These are phyloP conservation scores for Drosophila lowei DNA, from an alignment of 1,140 invertebrate species.

Conservation along the genomic window DNA sequence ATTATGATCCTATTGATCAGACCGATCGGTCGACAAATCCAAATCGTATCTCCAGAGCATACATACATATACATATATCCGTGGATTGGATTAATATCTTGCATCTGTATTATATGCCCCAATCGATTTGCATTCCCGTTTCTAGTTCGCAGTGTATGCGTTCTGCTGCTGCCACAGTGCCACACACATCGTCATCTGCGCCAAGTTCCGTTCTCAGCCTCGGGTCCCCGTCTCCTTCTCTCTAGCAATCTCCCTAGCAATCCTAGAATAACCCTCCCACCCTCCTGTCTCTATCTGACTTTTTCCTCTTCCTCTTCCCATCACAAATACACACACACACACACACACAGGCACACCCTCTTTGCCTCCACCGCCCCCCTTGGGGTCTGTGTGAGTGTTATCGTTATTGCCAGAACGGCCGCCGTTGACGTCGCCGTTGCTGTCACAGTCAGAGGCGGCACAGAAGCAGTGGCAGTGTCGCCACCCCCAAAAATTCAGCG, in stretches of 20 bases:
- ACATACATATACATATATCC: too few species aligned
- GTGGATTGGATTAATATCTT: too few species aligned
- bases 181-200: slow-evolving; percentile 69
- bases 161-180: slow-evolving; percentile 56
- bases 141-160: slow-evolving; percentile 40
- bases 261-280: background rate
- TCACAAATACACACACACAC: slow-evolving; percentile 11
- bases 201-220: slow-evolving; percentile 54
- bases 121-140: too few species aligned
- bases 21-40: too few species aligned
- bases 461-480: slow-evolving; percentile 27
- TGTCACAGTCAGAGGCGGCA: slow-evolving; percentile 43
- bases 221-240: slow-evolving; percentile 28
- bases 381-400: slow-evolving; percentile 41
- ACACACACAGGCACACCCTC: slow-evolving; percentile 19
- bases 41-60: too few species aligned
- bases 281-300: background rate
- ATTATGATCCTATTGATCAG: too few species aligned
- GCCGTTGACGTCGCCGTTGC: slow-evolving; percentile 7
- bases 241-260: slow-evolving; percentile 9
- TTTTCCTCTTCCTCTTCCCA: background rate
- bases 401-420: slow-evolving; percentile 64
- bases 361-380: background rate
- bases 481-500: slow-evolving; percentile 35
- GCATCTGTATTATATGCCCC: too few species aligned